Base-by-base conservation (phyloP, 2,888 invertebrate genomes). In the Gymnosoma rotundatum region DNA sequence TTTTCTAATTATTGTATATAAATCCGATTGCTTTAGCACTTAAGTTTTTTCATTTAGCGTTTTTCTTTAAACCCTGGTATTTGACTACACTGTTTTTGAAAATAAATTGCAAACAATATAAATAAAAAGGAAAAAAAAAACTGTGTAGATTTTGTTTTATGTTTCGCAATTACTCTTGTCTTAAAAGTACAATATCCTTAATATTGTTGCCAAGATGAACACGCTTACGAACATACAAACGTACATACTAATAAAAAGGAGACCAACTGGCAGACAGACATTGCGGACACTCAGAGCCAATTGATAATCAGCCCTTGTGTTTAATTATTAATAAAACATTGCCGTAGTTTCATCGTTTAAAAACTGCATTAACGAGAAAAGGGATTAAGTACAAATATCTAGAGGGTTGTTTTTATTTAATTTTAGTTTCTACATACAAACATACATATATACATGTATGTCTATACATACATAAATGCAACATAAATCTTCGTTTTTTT, bases 341-440 rank as follows among this genome's bases (percentile, higher is more conserved):
- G 38, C 21, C 25, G 74, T 32, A 58, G 58, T 63, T 76, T 20
- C 20, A 20, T 48, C 12, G 0, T 38, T 45, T 32, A 16, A 36
- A 18, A 50, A 48, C 10, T 32, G 6, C 60, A 78, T 48, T 54
- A 61, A 36, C 45, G 8, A 70, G 32, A 21, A 38, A 67, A 45
- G 21, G 67, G 72, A 67, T 73, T 66, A 63, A 63, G 32, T 48
- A 52, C 21, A 83, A 78, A 78, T 73, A 63, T 36, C 83, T 25
- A 72, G 60, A 52, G 75, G 83, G 83, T 70, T 83, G 79, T 79
- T 83, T 83, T 83, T 74, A 66, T 78, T 83, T 78, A 63, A 72
- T 79, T 79, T 79, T 16, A 74, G 45, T 72, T 60, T 14, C 36
- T 56, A 16, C 48, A 45, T 20, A 52, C 32, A 32, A 32, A 32